phyloP scores from a whole-genome alignment of 2,797 vertebrate species.

The Pelobates cultripes region DNA sequence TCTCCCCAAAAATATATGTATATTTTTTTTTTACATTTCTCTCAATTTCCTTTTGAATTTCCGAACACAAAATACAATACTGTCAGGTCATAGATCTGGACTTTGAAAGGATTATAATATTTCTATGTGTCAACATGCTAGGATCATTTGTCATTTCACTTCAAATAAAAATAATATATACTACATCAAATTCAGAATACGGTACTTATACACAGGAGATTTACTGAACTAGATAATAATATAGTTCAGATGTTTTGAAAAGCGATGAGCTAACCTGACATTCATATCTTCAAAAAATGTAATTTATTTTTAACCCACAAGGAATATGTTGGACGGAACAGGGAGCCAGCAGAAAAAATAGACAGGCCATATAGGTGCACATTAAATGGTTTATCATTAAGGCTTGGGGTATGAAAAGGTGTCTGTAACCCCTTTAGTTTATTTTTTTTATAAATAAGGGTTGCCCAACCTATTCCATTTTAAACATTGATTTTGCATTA shows the following conservation, averaged over 20 bases:
- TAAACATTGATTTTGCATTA: slow-evolving; percentile 42
- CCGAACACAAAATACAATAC: not conserved
- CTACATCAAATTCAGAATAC: slow-evolving; percentile 35
- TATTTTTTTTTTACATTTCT: too few species aligned
- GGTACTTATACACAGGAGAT: slow-evolving; percentile 46
- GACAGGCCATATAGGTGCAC: slow-evolving; percentile 1
- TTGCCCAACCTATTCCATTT: slow-evolving; percentile 20
- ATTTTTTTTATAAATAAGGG: slow-evolving; percentile 7
- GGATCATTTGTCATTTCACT: slow-evolving; percentile 39
- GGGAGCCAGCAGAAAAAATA: slow-evolving; percentile 3
- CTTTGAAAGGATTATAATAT: slow-evolving; percentile 3
- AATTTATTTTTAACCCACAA: slow-evolving; percentile 45
- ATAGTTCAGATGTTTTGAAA: slow-evolving; percentile 48
- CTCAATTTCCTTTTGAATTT: too few species aligned
- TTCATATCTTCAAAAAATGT: slow-evolving; percentile 41
- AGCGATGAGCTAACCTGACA: slow-evolving; percentile 48
- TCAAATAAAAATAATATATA: slow-evolving; percentile 35
- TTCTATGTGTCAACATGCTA: slow-evolving; percentile 30
- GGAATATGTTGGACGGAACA: slow-evolving; percentile 21
- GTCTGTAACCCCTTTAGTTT: slow-evolving; percentile 6
- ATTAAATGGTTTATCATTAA: not conserved
- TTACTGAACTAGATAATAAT: slow-evolving; percentile 46
- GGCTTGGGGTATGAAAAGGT: not conserved
- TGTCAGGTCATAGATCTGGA: not conserved
- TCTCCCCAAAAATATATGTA: too few species aligned